These are phyloP conservation scores for Fregata magnificens DNA, from an alignment of 2,113 vertebrate species.

Conservation along the genomic window DNA sequence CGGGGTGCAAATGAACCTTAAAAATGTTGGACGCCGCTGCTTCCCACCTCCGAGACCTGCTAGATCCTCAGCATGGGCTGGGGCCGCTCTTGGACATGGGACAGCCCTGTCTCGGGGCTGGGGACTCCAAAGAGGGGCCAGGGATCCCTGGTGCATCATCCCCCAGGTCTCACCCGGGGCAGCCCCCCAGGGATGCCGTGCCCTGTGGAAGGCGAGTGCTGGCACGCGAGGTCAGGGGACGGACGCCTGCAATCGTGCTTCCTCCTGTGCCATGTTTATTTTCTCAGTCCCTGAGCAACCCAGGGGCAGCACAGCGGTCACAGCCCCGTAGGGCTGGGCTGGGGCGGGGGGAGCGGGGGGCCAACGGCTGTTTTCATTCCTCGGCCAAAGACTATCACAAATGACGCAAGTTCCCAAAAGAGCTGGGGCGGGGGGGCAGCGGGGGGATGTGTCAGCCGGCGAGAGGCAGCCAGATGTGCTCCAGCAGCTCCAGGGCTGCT, in stretches of 20 bases:
- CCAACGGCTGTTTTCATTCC: neutral
- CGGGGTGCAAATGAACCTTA: neutral
- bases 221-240: neutral
- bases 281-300: neutral
- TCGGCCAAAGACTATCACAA: neutral
- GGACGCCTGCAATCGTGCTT: neutral
- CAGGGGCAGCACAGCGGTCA: neutral
- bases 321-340: neutral
- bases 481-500: neutral
- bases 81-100: accelerated
- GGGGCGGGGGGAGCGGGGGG: too few species aligned
- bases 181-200: neutral
- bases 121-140: neutral
- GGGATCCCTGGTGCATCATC: neutral
- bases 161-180: accelerated
- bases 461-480: neutral
- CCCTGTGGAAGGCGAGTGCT: neutral
- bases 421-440: neutral
- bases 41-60: neutral
- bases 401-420: conserved; percentile 42
- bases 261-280: neutral
- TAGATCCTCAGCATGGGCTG: accelerated
- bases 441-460: neutral
- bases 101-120: neutral
- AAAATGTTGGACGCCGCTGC: neutral